These are phyloP conservation scores for Epistrophe grossulariae DNA, from an alignment of 2,888 invertebrate species.

Conservation along the genomic window DNA sequence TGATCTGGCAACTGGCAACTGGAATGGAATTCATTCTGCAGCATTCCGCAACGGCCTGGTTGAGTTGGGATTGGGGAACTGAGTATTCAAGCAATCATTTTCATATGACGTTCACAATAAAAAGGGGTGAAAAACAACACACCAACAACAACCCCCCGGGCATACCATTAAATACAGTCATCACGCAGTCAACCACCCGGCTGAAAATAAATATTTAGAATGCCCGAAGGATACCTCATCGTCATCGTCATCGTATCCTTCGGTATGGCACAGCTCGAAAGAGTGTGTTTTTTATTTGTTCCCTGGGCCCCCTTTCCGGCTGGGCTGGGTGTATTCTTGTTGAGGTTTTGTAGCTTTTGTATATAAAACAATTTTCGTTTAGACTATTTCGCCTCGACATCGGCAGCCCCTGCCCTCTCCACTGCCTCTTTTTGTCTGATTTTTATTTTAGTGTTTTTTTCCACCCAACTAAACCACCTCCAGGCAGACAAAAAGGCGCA, in stretches of 20 bases:
- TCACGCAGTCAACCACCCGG: conserved; percentile 76
- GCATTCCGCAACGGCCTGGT: conserved; percentile 6
- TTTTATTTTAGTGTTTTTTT: conserved; percentile 62
- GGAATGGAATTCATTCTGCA: conserved; percentile 45
- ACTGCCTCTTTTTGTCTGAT: conserved; percentile 38
- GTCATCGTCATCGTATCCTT: conserved; percentile 20
- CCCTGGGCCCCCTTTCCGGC: conserved; percentile 4
- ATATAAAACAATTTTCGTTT: conserved; percentile 47
- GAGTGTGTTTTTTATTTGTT: conserved; percentile 44
- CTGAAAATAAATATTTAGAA: conserved; percentile 76
- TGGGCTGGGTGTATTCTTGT: conserved; percentile 39
- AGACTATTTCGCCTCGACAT: conserved; percentile 56
- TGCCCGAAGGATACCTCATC: conserved; percentile 72
- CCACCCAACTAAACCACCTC: conserved; percentile 12
- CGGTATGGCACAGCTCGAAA: conserved; percentile 27
- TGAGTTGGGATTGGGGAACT: background rate
- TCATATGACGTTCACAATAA: conserved; percentile 69
- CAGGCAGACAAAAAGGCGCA: conserved; percentile 28
- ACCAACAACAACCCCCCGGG: conserved; percentile 55
- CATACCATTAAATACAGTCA: conserved; percentile 75
- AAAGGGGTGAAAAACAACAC: conserved; percentile 69
- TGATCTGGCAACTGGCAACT: conserved; percentile 10
- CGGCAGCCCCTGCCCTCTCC: background rate
- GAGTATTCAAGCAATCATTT: conserved; percentile 60
- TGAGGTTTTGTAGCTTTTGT: conserved; percentile 64